A percentile compares a stretch with the other conserved stretches of the same genome.
Evolutionary conservation across 2,113 vertebrate genomes (phyloP).

Genomic region (Phoxinus phoxinus): DNA sequence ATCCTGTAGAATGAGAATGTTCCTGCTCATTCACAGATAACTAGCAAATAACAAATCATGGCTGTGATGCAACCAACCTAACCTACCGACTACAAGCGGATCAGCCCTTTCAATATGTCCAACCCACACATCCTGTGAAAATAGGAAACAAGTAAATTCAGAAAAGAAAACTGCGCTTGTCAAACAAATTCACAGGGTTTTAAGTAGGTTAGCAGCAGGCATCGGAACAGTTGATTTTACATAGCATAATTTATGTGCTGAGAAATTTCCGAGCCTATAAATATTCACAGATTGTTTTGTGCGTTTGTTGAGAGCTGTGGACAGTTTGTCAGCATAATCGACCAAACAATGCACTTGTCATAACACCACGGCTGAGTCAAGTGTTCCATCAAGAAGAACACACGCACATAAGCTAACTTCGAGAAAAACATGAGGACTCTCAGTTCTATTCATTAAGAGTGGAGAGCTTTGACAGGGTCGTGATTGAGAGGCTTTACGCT

Average conservation of each 20-base stretch:
- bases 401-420: neutral
- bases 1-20: neutral
- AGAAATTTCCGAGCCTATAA: slow-evolving; percentile 10
- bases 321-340: slow-evolving; percentile 41
- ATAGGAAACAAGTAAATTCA: neutral
- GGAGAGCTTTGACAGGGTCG: slow-evolving; percentile 52
- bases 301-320: slow-evolving; percentile 44
- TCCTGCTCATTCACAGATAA: neutral
- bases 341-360: slow-evolving; percentile 22
- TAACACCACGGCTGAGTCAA: slow-evolving; percentile 3
- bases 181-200: neutral
- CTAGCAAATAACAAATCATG: neutral
- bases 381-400: slow-evolving; percentile 22
- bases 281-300: slow-evolving; percentile 23
- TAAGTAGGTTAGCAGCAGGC: neutral
- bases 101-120: neutral
- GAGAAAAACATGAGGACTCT: slow-evolving; percentile 19
- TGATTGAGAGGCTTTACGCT: slow-evolving; percentile 65
- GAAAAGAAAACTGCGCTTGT: neutral
- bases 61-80: neutral
- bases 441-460: slow-evolving; percentile 56
- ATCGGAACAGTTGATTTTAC: neutral
- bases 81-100: neutral
- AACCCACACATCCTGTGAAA: neutral
- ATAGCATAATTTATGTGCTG: slow-evolving; percentile 3